Evolutionary conservation across 2,888 invertebrate species (phyloP).

Genomic region (Xestia c-nigrum): DNA sequence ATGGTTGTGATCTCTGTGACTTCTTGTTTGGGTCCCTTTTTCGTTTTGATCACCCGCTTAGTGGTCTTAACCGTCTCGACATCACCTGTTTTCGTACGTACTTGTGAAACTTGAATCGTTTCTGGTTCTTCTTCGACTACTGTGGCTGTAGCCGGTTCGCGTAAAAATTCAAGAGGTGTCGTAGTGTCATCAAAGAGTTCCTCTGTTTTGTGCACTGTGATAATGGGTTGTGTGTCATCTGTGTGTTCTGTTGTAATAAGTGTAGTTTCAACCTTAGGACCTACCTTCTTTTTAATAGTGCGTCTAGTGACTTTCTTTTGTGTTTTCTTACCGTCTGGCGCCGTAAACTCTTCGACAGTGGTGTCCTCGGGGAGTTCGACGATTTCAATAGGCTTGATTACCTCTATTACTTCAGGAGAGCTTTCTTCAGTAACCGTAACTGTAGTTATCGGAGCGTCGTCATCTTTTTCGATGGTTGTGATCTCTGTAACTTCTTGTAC

Average conservation of each 20-base stretch:
- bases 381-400: neutral
- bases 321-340: conserved; percentile 18
- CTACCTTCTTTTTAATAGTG: too few species aligned
- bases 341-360: neutral
- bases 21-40: conserved; percentile 65
- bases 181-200: too few species aligned
- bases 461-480: conserved; percentile 82
- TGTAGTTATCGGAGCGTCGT: conserved; percentile 69
- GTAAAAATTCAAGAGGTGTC: too few species aligned
- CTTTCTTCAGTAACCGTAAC: conserved; percentile 72
- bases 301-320: too few species aligned
- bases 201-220: too few species aligned
- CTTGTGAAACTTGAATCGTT: too few species aligned
- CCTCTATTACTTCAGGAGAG: neutral
- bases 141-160: too few species aligned
- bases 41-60: conserved; percentile 70
- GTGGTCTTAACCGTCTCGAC: conserved; percentile 72
- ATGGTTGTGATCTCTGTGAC: conserved; percentile 56
- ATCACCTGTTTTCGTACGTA: conserved; percentile 43
- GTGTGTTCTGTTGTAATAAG: too few species aligned
- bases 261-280: too few species aligned
- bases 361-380: conserved; percentile 34
- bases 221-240: too few species aligned
- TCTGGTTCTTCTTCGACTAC: too few species aligned
- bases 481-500: conserved; percentile 86